phyloP scores from a whole-genome alignment of 2,888 invertebrate species.

The Norana najaformis region DNA sequence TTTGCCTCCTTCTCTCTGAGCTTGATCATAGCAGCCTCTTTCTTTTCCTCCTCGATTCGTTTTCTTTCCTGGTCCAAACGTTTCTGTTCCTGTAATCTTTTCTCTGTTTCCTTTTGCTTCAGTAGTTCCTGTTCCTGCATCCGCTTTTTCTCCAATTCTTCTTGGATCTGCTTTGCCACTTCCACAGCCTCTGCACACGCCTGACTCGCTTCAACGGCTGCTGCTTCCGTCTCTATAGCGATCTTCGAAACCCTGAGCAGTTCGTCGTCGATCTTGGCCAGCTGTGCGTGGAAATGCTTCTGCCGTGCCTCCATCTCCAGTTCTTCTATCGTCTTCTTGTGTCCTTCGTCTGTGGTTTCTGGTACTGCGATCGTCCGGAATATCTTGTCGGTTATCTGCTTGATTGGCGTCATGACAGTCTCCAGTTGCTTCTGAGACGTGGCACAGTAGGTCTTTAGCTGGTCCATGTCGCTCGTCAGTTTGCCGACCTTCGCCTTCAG shows the following conservation, averaged over 20 bases:
- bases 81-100: not conserved
- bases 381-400: slow-evolving; percentile 26
- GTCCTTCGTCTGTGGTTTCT: not conserved
- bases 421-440: slow-evolving; percentile 30
- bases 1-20: slow-evolving; percentile 25
- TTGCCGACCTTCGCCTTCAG: slow-evolving; percentile 16
- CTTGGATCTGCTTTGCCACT: slow-evolving; percentile 31
- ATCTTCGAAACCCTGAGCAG: slow-evolving; percentile 28
- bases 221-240: slow-evolving; percentile 33
- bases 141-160: slow-evolving; percentile 32
- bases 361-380: slow-evolving; percentile 18
- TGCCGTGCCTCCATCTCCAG: slow-evolving; percentile 31
- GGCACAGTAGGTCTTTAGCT: slow-evolving; percentile 30
- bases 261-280: slow-evolving; percentile 33
- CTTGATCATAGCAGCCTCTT: slow-evolving; percentile 17
- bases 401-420: slow-evolving; percentile 31
- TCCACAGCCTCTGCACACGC: slow-evolving; percentile 35
- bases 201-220: slow-evolving; percentile 30
- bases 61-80: slow-evolving; percentile 21
- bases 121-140: slow-evolving; percentile 26
- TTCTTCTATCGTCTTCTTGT: slow-evolving; percentile 32
- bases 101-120: slow-evolving; percentile 23
- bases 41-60: slow-evolving; percentile 28
- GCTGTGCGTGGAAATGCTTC: slow-evolving; percentile 32
- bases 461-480: slow-evolving; percentile 26